Conservation (phyloP, 2,888 invertebrate genomes). For the Criorhina ranunculi region DNA sequence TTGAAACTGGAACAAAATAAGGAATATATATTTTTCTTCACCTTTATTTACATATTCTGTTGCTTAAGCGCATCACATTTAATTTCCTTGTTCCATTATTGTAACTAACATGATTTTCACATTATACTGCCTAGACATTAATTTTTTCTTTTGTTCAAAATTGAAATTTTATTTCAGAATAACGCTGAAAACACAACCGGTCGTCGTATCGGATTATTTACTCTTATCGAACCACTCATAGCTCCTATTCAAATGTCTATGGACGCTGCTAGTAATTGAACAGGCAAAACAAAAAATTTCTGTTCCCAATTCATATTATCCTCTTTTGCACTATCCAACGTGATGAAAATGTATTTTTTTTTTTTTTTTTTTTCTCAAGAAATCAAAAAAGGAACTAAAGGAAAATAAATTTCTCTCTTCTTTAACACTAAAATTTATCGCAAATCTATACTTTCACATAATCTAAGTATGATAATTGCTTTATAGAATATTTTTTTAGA, state of each 20-base stretch:
- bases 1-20: constrained; percentile 25
- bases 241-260: constrained; percentile 77
- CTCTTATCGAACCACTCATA: constrained; percentile 79
- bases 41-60: background rate
- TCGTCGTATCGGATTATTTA: constrained; percentile 79
- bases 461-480: constrained; percentile 56
- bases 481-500: constrained; percentile 47
- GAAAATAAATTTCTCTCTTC: constrained; percentile 10
- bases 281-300: background rate
- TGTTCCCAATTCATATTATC: constrained; percentile 15
- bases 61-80: constrained; percentile 53
- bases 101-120: constrained; percentile 62
- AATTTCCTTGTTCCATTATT: constrained; percentile 40
- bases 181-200: constrained; percentile 69
- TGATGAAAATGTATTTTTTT: constrained; percentile 35
- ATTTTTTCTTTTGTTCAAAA: constrained; percentile 41
- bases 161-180: constrained; percentile 76
- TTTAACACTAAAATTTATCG: constrained; percentile 30
- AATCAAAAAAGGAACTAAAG: background rate
- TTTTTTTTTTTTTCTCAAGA: constrained; percentile 16
- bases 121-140: constrained; percentile 64
- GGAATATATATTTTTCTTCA: background rate
- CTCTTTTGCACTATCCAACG: constrained; percentile 29
- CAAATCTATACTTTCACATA: constrained; percentile 34
- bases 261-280: constrained; percentile 74